Conservation (phyloP, 2,113 vertebrate species). For the Spea bombifrons region DNA sequence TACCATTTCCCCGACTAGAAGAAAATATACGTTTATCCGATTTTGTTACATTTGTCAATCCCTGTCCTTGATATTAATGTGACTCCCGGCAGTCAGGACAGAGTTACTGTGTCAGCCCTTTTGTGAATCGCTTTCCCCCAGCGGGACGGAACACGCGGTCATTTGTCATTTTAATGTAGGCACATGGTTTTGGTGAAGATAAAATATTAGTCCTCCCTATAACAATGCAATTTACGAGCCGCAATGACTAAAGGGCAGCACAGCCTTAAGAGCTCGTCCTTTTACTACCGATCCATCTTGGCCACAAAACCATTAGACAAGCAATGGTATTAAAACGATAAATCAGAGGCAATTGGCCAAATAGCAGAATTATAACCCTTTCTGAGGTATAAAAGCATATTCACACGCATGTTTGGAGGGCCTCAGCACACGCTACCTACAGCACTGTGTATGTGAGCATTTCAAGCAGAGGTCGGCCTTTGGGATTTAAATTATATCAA, state of each 20-base stretch:
- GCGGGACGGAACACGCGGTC: not conserved
- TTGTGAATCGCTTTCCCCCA: conserved; percentile 4
- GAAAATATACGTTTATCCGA: not conserved
- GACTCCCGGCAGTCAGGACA: not conserved
- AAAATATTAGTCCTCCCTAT: conserved; percentile 21
- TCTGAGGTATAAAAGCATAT: too few species aligned
- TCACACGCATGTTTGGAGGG: too few species aligned
- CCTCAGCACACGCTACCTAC: too few species aligned
- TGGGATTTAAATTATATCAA: too few species aligned
- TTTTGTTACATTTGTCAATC: not conserved
- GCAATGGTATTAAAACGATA: not conserved
- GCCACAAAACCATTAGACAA: conserved; percentile 10
- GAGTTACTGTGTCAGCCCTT: not conserved
- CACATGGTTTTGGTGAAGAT: conserved; percentile 12
- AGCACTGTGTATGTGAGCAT: too few species aligned
- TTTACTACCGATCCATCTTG: conserved; percentile 19
- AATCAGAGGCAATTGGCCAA: conserved; percentile 8
- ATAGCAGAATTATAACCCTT: not conserved
- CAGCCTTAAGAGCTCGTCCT: conserved; percentile 17
- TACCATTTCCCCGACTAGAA: not conserved
- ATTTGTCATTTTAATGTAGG: conserved; percentile 31
- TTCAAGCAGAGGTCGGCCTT: too few species aligned
- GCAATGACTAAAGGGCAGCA: not conserved
- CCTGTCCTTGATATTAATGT: too few species aligned
- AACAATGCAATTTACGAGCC: conserved; percentile 15